Conservation (phyloP, 1,140 invertebrate genomes). For the Dendrolimus kikuchii region DNA sequence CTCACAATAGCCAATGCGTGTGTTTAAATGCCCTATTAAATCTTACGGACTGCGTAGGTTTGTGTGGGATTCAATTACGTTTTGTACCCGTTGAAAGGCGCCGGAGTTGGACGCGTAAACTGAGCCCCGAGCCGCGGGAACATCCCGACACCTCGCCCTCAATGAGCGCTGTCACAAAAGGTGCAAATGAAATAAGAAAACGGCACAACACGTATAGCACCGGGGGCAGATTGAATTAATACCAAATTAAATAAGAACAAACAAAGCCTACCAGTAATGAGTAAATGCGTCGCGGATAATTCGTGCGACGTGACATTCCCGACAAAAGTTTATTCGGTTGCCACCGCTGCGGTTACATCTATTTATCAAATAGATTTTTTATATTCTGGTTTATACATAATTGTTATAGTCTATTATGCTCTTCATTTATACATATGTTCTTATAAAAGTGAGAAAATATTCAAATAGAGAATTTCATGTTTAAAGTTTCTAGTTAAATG, state of each 20-base stretch:
- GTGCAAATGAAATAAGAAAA: slow-evolving; percentile 61
- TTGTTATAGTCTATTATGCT: too few species aligned
- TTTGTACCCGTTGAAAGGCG: slow-evolving; percentile 69
- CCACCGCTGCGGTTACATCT: slow-evolving; percentile 17
- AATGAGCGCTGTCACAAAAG: slow-evolving; percentile 67
- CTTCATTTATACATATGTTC: too few species aligned
- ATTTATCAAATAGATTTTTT: background rate
- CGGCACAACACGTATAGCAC: slow-evolving; percentile 43
- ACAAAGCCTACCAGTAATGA: slow-evolving; percentile 62
- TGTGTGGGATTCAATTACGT: slow-evolving; percentile 70
- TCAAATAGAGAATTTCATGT: too few species aligned
- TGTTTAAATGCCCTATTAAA: slow-evolving; percentile 72
- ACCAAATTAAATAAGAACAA: slow-evolving; percentile 71
- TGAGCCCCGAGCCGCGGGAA: slow-evolving; percentile 53
- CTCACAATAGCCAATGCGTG: slow-evolving; percentile 68
- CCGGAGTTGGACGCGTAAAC: slow-evolving; percentile 61
- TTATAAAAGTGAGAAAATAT: too few species aligned
- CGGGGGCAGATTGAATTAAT: slow-evolving; percentile 67
- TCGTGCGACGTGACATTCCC: slow-evolving; percentile 38
- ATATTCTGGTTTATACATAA: too few species aligned
- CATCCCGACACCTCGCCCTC: slow-evolving; percentile 66
- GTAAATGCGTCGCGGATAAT: slow-evolving; percentile 54
- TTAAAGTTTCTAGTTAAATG: too few species aligned
- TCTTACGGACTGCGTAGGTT: slow-evolving; percentile 66
- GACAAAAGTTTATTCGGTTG: slow-evolving; percentile 40